Percentiles rank a stretch among this genome's conserved stretches.
Evolutionary conservation across 2,113 vertebrate species (phyloP).

Genomic region (Festucalex cinctus): DNA sequence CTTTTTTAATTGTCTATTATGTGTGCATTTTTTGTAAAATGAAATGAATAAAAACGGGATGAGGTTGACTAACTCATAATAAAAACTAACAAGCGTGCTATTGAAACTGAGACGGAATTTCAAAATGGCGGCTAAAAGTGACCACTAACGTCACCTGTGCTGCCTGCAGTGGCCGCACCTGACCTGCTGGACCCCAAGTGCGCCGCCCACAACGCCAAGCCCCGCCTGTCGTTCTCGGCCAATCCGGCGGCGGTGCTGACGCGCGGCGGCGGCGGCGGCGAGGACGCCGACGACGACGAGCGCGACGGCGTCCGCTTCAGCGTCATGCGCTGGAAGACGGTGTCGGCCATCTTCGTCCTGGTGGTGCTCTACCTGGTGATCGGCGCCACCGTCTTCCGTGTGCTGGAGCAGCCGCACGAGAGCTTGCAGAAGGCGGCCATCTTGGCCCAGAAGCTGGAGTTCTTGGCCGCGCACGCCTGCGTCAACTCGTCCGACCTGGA

Average conservation of each 20-base stretch:
- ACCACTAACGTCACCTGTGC: too few relatives aligned
- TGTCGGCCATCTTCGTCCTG: constrained; percentile 93
- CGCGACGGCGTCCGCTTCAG: constrained; percentile 79
- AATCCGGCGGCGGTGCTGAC: constrained; percentile 85
- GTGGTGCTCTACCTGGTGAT: constrained; percentile 95
- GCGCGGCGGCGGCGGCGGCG: constrained; percentile 79
- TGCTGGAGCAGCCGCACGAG: constrained; percentile 92
- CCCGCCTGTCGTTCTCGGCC: constrained; percentile 90
- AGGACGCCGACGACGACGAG: constrained; percentile 78
- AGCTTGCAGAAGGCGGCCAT: constrained; percentile 86
- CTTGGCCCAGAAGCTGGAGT: constrained; percentile 84
- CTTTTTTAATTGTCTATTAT: too few relatives aligned
- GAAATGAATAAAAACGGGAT: too few relatives aligned
- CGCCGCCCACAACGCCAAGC: constrained; percentile 91
- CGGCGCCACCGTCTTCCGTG: constrained; percentile 93
- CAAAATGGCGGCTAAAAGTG: too few relatives aligned
- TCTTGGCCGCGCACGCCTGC: constrained; percentile 84
- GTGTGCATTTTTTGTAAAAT: too few relatives aligned
- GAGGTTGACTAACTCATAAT: too few relatives aligned
- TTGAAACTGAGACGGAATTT: too few relatives aligned
- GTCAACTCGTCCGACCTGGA: constrained; percentile 92
- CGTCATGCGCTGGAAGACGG: constrained; percentile 99
- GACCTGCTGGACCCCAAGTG: constrained; percentile 97
- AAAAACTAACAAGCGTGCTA: too few relatives aligned
- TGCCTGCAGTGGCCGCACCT: constrained; percentile 99